Conservation (phyloP, 2,113 vertebrate species). For the Muntiacus reevesi region DNA sequence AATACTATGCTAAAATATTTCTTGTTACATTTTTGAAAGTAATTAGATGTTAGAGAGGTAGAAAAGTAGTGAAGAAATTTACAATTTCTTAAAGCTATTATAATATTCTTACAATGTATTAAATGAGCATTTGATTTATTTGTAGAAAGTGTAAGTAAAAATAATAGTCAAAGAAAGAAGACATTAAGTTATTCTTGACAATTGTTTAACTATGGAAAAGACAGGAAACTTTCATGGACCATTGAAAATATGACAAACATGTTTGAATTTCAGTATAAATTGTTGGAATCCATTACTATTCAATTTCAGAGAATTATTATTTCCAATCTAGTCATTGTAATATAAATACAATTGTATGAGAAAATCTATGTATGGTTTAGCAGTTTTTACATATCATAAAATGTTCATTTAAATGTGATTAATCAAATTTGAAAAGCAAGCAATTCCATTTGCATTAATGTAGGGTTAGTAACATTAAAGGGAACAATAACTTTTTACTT, state of each 20-base stretch:
- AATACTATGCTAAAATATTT: background rate
- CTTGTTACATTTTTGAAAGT: background rate
- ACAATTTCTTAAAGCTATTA: background rate
- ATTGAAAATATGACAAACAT: slow-evolving; percentile 69
- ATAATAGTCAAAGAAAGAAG: slow-evolving; percentile 42
- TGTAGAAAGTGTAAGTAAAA: background rate
- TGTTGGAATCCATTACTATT: slow-evolving; percentile 70
- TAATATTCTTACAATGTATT: background rate
- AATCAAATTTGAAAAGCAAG: slow-evolving; percentile 28
- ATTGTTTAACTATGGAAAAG: slow-evolving; percentile 65
- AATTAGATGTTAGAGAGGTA: background rate
- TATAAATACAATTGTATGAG: slow-evolving; percentile 73
- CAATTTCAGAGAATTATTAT: slow-evolving; percentile 71
- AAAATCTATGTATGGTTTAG: slow-evolving; percentile 65
- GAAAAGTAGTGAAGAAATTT: background rate
- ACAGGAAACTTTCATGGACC: slow-evolving; percentile 42
- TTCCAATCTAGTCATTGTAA: slow-evolving; percentile 70
- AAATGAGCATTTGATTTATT: background rate
- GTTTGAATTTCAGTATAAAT: slow-evolving; percentile 56
- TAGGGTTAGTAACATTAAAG: background rate
- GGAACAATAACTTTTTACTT: background rate
- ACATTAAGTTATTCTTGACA: slow-evolving; percentile 66
- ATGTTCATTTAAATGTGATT: slow-evolving; percentile 1
- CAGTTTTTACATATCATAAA: slow-evolving; percentile 47
- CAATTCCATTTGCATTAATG: background rate